Evolutionary conservation across 2,888 invertebrate genomes (phyloP).

Genomic region (Philonicus albiceps): DNA sequence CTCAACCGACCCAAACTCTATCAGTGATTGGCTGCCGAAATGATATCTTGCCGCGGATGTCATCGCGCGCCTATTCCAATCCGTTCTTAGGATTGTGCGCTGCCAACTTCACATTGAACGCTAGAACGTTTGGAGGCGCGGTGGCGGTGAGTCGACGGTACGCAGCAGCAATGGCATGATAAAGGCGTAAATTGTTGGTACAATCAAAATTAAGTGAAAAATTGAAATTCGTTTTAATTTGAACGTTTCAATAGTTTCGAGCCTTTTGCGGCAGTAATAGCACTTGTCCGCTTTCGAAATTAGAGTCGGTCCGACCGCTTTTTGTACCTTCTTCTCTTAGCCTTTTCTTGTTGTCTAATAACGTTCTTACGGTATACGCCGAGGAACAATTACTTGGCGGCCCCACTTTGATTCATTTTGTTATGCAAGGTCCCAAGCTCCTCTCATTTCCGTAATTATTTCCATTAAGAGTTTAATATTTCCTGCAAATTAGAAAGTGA

Average conservation of each 20-base stretch:
- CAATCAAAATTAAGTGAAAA: slow-evolving; percentile 39
- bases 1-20: slow-evolving; percentile 19
- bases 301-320: not conserved
- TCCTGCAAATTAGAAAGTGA: slow-evolving; percentile 34
- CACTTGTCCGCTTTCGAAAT: slow-evolving; percentile 27
- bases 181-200: slow-evolving; percentile 27
- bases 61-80: not conserved
- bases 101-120: not conserved
- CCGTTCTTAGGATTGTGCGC: not conserved
- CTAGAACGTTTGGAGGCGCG: not conserved
- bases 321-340: not conserved
- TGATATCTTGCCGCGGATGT: slow-evolving; percentile 26
- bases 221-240: slow-evolving; percentile 44
- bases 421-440: slow-evolving; percentile 10
- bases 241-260: slow-evolving; percentile 36
- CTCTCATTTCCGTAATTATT: slow-evolving; percentile 26
- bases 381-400: slow-evolving; percentile 12
- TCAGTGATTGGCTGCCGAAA: slow-evolving; percentile 37
- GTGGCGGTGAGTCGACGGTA: slow-evolving; percentile 1
- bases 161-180: not conserved
- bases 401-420: slow-evolving; percentile 17
- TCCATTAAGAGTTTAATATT: slow-evolving; percentile 23
- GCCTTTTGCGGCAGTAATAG: slow-evolving; percentile 21
- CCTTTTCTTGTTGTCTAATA: slow-evolving; percentile 25
- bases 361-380: slow-evolving; percentile 9